Base-by-base conservation (phyloP, 1,140 invertebrate species). In the Polyergus mexicanus region DNA sequence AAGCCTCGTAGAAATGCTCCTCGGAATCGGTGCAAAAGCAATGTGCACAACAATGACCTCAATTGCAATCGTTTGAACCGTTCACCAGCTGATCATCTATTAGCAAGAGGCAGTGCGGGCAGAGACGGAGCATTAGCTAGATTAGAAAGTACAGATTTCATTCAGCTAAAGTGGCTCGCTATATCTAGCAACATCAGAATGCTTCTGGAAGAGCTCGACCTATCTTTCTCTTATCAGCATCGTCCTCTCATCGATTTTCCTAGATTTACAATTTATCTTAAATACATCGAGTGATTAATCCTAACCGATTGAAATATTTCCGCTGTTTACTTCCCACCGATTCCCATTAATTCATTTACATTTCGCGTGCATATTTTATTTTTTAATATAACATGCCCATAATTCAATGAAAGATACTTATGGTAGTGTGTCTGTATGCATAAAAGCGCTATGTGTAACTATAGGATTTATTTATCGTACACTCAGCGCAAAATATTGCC, bases 61-160 rank as follows among this genome's bases (percentile, higher is more conserved):
- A 80, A 90, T 91, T 80, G 69, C 63, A n/a, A 69, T 22, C 51
- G 77, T 88, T 86, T 86, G 72, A 83, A 65, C 65, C 65, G 86
- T 84, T 90, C 89, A 41, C 84, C 89, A 78, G 65, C 84, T 88
- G 89, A 90, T 88, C 85, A 81, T 47, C 62, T 65, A 86, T 90
- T 89, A 86, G 68, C 65, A 78, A 83, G 25, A 83, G 78, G 54
- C 25, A 72, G 25, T 44, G 25, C 78, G 25, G 51, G 11, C 69
- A 51, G 68, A 69, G 25, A n/a, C 69, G 28, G 68, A 58, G 56
- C 22, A 44, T n/a, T 68, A 41, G 74, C 8, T 56, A 62, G 80
- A 91, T 88, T 91, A 87, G 85, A 89, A 87, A 91, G 60, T 60
- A 44, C 78, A 60, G 78, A 83, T 74, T 56, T 47, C 66, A 72